Percentiles rank a stretch among this genome's conserved stretches.
These are phyloP conservation scores for Hylia prasina DNA, from an alignment of 2,113 vertebrate species.

Conservation along the genomic window DNA sequence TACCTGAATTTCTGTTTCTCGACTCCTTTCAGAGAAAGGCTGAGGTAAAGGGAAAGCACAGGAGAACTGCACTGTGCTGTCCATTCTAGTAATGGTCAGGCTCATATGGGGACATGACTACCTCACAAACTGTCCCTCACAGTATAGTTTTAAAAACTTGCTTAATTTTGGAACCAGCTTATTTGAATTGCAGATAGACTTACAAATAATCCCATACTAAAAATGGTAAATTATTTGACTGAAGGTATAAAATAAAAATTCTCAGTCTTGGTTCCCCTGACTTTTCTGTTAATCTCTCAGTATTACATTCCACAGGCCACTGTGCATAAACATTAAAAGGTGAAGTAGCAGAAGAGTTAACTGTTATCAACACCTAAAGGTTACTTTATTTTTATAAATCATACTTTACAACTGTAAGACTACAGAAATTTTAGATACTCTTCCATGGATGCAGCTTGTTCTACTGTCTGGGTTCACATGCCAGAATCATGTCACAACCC, in stretches of 20 bases:
- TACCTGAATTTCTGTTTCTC: neutral
- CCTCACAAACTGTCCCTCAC: neutral
- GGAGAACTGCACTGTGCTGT: neutral
- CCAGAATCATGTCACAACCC: rapidly evolving
- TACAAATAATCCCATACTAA: neutral
- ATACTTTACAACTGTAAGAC: neutral
- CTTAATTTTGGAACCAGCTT: neutral
- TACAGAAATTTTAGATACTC: neutral
- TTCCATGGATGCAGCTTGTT: neutral
- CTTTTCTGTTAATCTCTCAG: neutral
- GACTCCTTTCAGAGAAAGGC: neutral
- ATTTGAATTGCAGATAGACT: neutral
- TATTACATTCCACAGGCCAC: neutral
- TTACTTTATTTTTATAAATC: neutral
- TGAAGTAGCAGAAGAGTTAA: neutral
- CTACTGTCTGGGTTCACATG: neutral
- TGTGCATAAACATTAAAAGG: neutral
- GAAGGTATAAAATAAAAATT: neutral
- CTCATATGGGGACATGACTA: rapidly evolving
- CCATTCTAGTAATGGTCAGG: neutral
- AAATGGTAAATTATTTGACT: neutral
- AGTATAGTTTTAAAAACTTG: neutral
- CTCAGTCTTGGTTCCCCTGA: neutral
- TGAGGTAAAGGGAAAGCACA: neutral
- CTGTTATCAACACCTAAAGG: neutral